Percentiles rank a stretch among this genome's conserved stretches.
phyloP scores from a whole-genome alignment of 37 sponge, comb jelly and placozoan species.

The Spongilla lacustris region DNA sequence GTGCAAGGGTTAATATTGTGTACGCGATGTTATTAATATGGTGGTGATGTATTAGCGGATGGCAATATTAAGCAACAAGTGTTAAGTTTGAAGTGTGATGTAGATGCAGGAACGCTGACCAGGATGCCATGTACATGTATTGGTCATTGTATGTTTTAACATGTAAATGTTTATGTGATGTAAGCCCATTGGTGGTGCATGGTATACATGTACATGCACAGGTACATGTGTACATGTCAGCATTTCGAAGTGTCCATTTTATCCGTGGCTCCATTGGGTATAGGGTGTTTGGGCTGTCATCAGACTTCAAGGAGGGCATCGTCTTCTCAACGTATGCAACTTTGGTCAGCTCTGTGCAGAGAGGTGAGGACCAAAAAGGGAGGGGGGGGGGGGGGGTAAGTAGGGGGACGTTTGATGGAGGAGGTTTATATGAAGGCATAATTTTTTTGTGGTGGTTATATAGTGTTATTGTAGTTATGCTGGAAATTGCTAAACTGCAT shows the following conservation, averaged over 20 bases:
- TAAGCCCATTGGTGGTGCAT: too few relatives aligned
- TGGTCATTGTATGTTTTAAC: too few relatives aligned
- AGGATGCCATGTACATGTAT: too few relatives aligned
- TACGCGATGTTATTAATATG: too few relatives aligned
- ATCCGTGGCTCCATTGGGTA: neutral
- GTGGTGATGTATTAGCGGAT: too few relatives aligned
- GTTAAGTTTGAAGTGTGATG: too few relatives aligned
- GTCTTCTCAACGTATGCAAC: constrained; percentile 72
- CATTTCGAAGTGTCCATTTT: neutral
- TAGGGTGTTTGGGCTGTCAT: constrained; percentile 58
- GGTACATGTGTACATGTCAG: neutral
- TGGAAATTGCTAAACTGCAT: too few relatives aligned
- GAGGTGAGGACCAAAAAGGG: neutral
- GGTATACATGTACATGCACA: neutral
- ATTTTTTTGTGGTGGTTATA: neutral
- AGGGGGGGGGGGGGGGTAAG: neutral
- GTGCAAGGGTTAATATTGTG: too few relatives aligned
- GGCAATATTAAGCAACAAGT: too few relatives aligned
- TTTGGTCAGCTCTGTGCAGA: constrained; percentile 40
- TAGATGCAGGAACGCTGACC: too few relatives aligned
- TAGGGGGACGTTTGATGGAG: neutral
- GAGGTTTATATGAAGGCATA: neutral
- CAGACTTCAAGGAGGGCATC: constrained; percentile 67
- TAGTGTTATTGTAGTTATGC: too few relatives aligned
- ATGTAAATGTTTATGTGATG: too few relatives aligned